Evolutionary conservation across 2,888 invertebrate species (phyloP).

Genomic region (Spisula solida): DNA sequence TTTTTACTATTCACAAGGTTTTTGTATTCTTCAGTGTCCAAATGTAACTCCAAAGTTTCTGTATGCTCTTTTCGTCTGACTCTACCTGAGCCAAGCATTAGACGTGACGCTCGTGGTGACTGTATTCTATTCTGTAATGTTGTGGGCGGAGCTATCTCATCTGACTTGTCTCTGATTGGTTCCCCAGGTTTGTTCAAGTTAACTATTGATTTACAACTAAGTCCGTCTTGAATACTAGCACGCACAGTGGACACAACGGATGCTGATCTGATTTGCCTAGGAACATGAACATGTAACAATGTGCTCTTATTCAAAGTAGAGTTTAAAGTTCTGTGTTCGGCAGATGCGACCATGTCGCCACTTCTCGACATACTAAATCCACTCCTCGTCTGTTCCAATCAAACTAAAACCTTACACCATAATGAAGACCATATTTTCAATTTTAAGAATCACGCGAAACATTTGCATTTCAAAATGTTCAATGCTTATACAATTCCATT

Average conservation of each 20-base stretch:
- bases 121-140: neutral
- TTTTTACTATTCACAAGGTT: conserved; percentile 41
- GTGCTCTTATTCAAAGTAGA: neutral
- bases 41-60: conserved; percentile 55
- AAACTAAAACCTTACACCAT: neutral
- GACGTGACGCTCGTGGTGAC: conserved; percentile 45
- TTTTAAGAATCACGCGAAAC: neutral
- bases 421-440: neutral
- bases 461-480: neutral
- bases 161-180: neutral
- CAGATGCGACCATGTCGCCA: neutral
- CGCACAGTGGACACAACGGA: neutral
- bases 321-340: neutral
- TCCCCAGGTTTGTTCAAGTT: neutral
- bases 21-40: conserved; percentile 43
- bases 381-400: neutral
- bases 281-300: neutral
- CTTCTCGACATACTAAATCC: neutral
- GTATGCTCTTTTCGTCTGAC: conserved; percentile 24
- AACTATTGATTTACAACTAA: neutral
- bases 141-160: neutral
- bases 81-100: conserved; percentile 56
- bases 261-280: neutral
- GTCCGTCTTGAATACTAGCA: neutral
- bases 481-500: no score